phyloP scores from a whole-genome alignment of 2,797 vertebrate species.

The Argya squamiceps region DNA sequence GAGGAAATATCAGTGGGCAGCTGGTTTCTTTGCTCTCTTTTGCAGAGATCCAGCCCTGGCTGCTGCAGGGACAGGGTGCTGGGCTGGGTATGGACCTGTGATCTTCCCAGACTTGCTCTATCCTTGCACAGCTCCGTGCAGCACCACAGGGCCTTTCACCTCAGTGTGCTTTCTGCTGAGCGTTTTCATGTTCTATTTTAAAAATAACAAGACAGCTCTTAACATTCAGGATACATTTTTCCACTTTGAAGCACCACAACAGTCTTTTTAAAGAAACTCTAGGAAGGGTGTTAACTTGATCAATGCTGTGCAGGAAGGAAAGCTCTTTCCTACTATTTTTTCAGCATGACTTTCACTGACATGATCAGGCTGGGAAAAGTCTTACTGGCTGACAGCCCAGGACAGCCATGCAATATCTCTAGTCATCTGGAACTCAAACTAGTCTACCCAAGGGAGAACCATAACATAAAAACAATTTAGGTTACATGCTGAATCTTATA shows the following conservation, averaged over 20 bases:
- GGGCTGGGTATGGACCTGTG: neutral
- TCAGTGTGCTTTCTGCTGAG: neutral
- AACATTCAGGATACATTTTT: constrained; percentile 66
- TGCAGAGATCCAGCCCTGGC: neutral
- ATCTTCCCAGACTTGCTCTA: neutral
- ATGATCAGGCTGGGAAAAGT: constrained; percentile 78
- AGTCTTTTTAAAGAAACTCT: constrained; percentile 77
- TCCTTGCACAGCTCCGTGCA: neutral
- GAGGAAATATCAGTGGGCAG: neutral
- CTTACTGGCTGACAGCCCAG: constrained; percentile 76
- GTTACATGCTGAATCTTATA: constrained; percentile 52
- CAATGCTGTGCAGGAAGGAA: constrained; percentile 76
- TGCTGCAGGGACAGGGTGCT: neutral
- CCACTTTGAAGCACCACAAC: constrained; percentile 61
- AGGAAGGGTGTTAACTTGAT: constrained; percentile 79
- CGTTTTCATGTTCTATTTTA: constrained; percentile 39
- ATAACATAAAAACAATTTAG: constrained; percentile 66
- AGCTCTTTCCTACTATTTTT: constrained; percentile 78
- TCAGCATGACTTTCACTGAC: constrained; percentile 81
- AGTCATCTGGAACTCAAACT: constrained; percentile 72
- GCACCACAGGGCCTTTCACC: neutral
- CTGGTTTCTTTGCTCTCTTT: neutral
- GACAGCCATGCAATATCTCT: constrained; percentile 67
- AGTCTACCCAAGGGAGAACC: constrained; percentile 60
- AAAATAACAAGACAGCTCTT: constrained; percentile 69